Conservation (phyloP, 2,888 invertebrate genomes). For the Stenchaetothrips biformis region DNA sequence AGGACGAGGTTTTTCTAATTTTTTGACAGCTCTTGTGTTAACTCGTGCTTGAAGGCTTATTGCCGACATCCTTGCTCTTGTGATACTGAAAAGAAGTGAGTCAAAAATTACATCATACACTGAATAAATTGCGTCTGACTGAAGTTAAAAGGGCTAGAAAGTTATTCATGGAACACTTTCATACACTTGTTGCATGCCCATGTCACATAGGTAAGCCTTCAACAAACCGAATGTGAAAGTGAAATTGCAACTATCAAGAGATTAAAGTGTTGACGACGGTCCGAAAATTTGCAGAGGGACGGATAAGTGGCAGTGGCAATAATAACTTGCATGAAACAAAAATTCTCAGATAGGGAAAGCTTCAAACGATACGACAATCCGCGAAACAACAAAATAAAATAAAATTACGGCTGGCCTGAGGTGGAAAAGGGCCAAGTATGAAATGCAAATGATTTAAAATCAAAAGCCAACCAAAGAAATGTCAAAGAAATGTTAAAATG, state of each 20-base stretch:
- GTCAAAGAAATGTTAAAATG: background rate
- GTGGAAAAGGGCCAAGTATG: background rate
- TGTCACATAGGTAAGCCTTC: too few relatives aligned
- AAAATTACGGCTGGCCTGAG: background rate
- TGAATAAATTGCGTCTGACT: background rate
- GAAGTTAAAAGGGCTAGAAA: background rate
- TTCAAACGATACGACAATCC: background rate
- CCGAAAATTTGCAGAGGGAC: background rate
- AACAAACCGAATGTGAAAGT: too few relatives aligned
- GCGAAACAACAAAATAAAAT: background rate
- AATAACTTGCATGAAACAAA: background rate
- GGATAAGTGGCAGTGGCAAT: background rate
- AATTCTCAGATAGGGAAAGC: background rate
- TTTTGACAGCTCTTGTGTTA: constrained; percentile 46
- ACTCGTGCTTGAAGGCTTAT: constrained; percentile 29
- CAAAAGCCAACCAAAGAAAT: background rate
- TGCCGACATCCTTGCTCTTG: background rate
- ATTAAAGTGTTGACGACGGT: background rate
- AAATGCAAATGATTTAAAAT: background rate
- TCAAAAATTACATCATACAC: background rate
- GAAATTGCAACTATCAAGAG: background rate
- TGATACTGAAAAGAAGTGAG: too few relatives aligned
- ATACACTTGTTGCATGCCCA: background rate
- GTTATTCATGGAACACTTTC: background rate
- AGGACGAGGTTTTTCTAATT: constrained; percentile 70